These are phyloP conservation scores for Hylia prasina DNA, from an alignment of 2,113 vertebrate genomes.

Conservation along the genomic window DNA sequence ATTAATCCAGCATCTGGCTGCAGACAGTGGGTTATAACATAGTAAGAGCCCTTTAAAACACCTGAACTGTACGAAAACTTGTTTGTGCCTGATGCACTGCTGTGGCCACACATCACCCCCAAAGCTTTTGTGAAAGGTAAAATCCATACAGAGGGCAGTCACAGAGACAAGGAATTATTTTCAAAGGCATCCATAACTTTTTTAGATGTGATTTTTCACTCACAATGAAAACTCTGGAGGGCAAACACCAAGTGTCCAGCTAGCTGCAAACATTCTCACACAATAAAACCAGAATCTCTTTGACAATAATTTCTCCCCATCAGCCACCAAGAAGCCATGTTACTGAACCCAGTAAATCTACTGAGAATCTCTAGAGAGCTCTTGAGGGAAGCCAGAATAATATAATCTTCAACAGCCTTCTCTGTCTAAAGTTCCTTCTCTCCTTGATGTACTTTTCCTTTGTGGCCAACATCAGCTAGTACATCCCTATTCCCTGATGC, in stretches of 20 bases:
- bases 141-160: background rate
- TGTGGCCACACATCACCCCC: background rate
- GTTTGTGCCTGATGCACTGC: background rate
- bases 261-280: background rate
- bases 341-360: constrained; percentile 16
- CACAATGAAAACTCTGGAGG: background rate
- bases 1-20: background rate
- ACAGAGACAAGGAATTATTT: background rate
- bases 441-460: background rate
- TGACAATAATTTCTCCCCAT: background rate
- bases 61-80: background rate
- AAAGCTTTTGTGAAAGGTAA: background rate
- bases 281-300: background rate
- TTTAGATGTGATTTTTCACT: background rate
- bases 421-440: background rate
- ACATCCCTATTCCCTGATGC: background rate
- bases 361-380: background rate
- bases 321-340: background rate
- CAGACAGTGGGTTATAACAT: background rate
- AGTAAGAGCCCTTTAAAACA: background rate
- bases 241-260: background rate
- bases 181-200: background rate
- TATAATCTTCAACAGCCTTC: background rate
- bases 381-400: constrained; percentile 2
- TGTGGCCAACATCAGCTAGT: background rate